A percentile compares a stretch with the other conserved stretches of the same genome.
phyloP scores from a whole-genome alignment of 2,888 invertebrate species.

The Brenthis ino region DNA sequence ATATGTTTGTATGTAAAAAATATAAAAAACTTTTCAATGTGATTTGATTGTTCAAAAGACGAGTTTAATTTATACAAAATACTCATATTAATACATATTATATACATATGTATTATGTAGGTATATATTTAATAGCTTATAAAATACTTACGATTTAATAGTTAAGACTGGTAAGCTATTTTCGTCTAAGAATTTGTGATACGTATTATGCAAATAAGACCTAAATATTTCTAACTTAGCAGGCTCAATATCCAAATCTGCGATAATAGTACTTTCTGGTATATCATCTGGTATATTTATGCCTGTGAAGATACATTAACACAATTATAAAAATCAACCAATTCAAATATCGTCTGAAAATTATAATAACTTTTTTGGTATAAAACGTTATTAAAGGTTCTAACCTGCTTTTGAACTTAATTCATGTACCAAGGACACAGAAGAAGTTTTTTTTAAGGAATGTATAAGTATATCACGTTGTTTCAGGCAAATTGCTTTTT shows the following conservation, averaged over 20 bases:
- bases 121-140: too few relatives aligned
- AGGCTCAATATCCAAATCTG: constrained; percentile 40
- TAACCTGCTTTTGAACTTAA: constrained; percentile 18
- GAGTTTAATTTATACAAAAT: too few relatives aligned
- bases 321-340: not conserved
- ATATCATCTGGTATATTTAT: constrained; percentile 35
- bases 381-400: not conserved
- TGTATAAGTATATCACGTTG: constrained; percentile 13
- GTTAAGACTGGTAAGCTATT: constrained; percentile 38
- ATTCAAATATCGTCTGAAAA: not conserved
- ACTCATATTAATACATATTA: too few relatives aligned
- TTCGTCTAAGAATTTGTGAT: constrained; percentile 37
- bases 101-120: too few relatives aligned
- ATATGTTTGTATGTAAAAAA: too few relatives aligned
- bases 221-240: constrained; percentile 36
- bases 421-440: constrained; percentile 17
- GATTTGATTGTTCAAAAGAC: too few relatives aligned
- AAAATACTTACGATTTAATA: constrained; percentile 41
- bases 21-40: too few relatives aligned
- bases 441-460: not conserved
- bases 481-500: constrained; percentile 28
- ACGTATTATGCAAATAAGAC: constrained; percentile 37
- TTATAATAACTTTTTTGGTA: too few relatives aligned
- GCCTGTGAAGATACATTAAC: constrained; percentile 32
- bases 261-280: constrained; percentile 33